phyloP scores from a whole-genome alignment of 2,113 vertebrate species.

The Mormoops blainvillei region DNA sequence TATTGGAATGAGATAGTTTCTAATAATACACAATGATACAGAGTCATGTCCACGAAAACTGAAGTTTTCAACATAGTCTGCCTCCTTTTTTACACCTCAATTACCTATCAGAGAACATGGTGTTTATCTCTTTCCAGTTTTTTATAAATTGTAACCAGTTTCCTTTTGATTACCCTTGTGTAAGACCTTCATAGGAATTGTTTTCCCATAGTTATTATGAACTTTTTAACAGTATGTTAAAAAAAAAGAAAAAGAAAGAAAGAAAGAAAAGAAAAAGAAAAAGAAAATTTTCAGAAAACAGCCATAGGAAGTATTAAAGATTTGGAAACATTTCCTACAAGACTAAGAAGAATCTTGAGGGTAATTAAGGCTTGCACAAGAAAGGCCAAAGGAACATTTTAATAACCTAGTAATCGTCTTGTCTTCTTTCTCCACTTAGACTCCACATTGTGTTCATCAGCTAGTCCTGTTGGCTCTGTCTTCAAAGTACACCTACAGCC shows the following conservation, averaged over 20 bases:
- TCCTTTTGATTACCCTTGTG: background rate
- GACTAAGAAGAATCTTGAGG: background rate
- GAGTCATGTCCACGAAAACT: background rate
- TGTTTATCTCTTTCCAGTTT: background rate
- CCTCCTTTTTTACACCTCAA: background rate
- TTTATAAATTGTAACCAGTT: background rate
- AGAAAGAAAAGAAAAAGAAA: background rate
- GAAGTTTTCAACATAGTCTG: background rate
- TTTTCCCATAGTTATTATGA: background rate
- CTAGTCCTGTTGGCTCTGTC: background rate
- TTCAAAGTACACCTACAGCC: background rate
- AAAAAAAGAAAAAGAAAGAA: background rate
- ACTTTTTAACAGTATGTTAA: background rate
- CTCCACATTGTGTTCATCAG: background rate
- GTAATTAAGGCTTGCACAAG: background rate
- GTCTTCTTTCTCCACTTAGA: background rate
- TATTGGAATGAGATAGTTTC: background rate
- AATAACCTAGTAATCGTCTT: background rate
- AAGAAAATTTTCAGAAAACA: constrained; percentile 13
- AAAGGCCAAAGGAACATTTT: background rate
- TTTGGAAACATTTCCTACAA: background rate
- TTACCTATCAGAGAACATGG: background rate
- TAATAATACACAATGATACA: background rate
- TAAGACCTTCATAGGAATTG: background rate
- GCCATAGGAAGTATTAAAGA: background rate